phyloP scores from a whole-genome alignment of 2,797 vertebrate species.

The Anisognathus igniventris region DNA sequence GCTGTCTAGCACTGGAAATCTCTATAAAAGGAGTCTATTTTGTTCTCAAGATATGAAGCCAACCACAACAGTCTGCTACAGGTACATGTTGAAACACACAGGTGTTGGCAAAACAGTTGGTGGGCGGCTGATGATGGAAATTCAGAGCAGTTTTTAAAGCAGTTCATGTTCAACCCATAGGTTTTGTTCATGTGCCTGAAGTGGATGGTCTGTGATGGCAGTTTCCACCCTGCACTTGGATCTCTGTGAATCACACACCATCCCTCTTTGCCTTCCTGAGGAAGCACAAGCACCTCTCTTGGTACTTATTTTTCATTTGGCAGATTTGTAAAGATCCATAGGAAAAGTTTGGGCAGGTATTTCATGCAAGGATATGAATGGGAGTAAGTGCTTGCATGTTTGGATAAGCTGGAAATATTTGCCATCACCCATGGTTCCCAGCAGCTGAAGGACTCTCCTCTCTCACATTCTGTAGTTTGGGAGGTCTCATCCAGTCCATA shows the following conservation, averaged over 20 bases:
- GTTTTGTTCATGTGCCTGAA: not conserved
- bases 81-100: slow-evolving; percentile 4
- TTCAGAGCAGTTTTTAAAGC: not conserved
- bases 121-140: not conserved
- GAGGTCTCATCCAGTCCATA: not conserved
- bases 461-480: not conserved
- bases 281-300: not conserved
- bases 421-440: not conserved
- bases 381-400: not conserved
- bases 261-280: not conserved
- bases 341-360: not conserved
- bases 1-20: not conserved
- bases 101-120: not conserved
- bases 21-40: not conserved
- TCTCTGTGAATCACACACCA: not conserved
- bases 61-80: not conserved
- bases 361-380: not conserved
- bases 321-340: not conserved
- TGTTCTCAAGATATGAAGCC: not conserved
- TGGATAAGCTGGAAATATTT: not conserved
- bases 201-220: fast-evolving
- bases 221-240: not conserved
- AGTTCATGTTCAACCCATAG: not conserved
- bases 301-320: not conserved
- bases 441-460: not conserved